Evolutionary conservation across 2,888 invertebrate genomes (phyloP), one percentile per base, ranked within the genome.

Genomic region (Elmis aenea): DNA sequence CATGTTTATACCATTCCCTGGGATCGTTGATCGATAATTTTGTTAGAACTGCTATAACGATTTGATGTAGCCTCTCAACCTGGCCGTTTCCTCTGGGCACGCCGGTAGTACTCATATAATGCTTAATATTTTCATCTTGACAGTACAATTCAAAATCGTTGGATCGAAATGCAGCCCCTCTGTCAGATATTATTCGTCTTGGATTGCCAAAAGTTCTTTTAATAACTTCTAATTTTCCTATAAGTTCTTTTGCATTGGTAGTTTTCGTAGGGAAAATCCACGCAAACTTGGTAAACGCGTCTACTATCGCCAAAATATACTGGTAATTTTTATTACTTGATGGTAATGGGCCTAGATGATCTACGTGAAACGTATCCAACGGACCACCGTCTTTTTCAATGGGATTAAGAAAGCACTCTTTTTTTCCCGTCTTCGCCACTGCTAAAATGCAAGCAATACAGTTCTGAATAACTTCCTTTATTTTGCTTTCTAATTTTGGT

Each of bases 231-330:
- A 58, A 22, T 13, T 41, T 38, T 6, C 35, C 26, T 8, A 59
- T 39, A 1, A 52, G 51, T 32, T 58, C 56, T 13, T 48, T 46
- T 1, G 54, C 16, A 2, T 36, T 45, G 1, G 54, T 57, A 0
- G 57, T 45, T 36, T 57, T 60, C 1, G 54, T 56, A 1, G 56
- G 43, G 37, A 58, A 59, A 2, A 61, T 13, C 59, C 58, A 60
- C 1, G 42, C 42, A 33, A 57, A 62, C 33, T 62, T 62, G 1
- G 54, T 44, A 29, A 59, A 60, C 2, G 34, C 52, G 27, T 64
- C 62, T 3, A 60, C 38, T 1, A 62, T 45, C 1, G 43, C 55
- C 4, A 63, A 51, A 11, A 61, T 42, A 31, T 61, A 42, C 13
- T 49, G 44, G 30, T 58, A 58, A 10, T 43, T 42, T 32, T 60